Conservation (phyloP, 2,888 invertebrate genomes). For the Liposcelis brunnea region DNA sequence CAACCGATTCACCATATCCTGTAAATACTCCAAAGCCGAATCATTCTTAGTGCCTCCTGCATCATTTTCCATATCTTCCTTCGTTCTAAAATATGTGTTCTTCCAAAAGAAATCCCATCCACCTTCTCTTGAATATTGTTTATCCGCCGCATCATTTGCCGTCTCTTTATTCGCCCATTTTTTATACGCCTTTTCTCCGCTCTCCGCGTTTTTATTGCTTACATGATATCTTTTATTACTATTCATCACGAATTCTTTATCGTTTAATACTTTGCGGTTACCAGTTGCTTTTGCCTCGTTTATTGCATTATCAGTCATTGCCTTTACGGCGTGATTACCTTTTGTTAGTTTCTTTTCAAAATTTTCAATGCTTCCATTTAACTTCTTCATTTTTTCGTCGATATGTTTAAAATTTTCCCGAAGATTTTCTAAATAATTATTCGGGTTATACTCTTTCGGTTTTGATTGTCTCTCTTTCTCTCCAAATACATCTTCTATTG, state of each 20-base stretch:
- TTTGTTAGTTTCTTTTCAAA: too few species aligned
- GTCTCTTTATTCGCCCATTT: slow-evolving; percentile 4
- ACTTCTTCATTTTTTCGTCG: too few species aligned
- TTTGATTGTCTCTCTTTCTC: too few species aligned
- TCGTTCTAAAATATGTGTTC: slow-evolving; percentile 2
- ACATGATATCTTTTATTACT: slow-evolving; percentile 1
- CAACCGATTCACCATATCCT: slow-evolving; percentile 20
- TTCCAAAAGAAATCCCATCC: slow-evolving; percentile 8
- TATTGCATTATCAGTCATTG: background rate
- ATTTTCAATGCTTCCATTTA: too few species aligned
- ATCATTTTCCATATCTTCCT: slow-evolving; percentile 14
- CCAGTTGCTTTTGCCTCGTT: background rate
- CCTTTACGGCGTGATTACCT: too few species aligned
- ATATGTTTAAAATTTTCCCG: too few species aligned
- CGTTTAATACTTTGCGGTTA: background rate
- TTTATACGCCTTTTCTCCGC: slow-evolving; percentile 1
- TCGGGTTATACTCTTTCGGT: too few species aligned
- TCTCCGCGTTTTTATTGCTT: background rate
- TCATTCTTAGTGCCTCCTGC: slow-evolving; percentile 20
- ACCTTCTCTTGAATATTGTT: background rate
- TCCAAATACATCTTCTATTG: too few species aligned
- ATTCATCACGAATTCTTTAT: background rate
- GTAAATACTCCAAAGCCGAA: slow-evolving; percentile 23
- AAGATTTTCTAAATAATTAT: too few species aligned
- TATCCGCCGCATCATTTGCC: background rate